Conservation (phyloP, 1,140 invertebrate genomes). For the Drosophila sechellia region DNA sequence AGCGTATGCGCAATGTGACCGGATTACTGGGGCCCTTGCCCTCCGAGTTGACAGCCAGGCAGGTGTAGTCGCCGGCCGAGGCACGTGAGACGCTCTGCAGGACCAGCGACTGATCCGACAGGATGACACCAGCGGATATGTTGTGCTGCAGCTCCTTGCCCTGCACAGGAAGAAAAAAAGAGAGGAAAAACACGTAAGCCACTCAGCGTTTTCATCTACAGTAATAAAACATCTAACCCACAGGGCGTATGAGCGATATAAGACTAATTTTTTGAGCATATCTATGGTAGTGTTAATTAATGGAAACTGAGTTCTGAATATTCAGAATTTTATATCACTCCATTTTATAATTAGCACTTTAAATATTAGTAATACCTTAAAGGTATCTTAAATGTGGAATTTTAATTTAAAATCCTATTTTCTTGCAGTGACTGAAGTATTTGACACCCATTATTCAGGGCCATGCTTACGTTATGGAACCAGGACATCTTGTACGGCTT, state of each 20-base stretch:
- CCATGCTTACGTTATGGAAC: conserved; percentile 91
- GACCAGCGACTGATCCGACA: conserved; percentile 93
- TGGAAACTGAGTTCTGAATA: too few relatives aligned
- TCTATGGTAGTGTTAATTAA: background rate
- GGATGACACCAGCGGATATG: conserved; percentile 90
- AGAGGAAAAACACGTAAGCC: background rate
- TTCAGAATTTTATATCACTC: background rate
- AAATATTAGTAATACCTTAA: too few relatives aligned
- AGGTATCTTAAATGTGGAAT: too few relatives aligned
- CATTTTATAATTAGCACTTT: background rate
- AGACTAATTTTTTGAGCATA: background rate
- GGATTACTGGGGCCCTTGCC: conserved; percentile 92
- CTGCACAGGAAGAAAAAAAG: conserved; percentile 83
- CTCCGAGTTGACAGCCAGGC: conserved; percentile 92
- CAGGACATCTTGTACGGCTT: conserved; percentile 92
- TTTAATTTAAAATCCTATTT: background rate
- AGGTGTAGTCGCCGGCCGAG: conserved; percentile 92
- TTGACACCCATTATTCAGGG: conserved; percentile 21
- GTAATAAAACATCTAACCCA: too few relatives aligned
- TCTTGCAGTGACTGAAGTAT: background rate
- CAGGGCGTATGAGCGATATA: background rate
- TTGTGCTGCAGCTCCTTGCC: conserved; percentile 92
- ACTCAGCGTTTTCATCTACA: too few relatives aligned
- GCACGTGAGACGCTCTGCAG: conserved; percentile 91
- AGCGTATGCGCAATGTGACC: conserved; percentile 91